These are phyloP conservation scores for Recurvirostra avosetta DNA, from an alignment of 2,113 vertebrate species.

Conservation along the genomic window DNA sequence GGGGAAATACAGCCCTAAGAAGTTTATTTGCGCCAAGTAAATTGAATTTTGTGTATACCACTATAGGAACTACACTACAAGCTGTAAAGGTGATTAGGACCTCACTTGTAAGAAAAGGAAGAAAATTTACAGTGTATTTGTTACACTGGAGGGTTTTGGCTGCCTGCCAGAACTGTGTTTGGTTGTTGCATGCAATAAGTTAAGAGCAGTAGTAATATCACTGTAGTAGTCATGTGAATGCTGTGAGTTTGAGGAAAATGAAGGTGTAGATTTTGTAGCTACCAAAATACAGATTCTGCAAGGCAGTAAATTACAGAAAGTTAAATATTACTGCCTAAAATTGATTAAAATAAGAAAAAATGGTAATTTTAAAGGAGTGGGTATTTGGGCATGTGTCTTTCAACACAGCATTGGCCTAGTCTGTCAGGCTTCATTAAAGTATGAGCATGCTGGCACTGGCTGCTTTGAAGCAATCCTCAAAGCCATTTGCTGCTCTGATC, in stretches of 20 bases:
- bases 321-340: background rate
- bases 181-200: background rate
- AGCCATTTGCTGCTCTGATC: background rate
- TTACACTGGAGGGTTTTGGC: no score
- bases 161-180: background rate
- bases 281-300: background rate
- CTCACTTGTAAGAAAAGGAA: background rate
- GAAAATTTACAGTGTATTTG: background rate
- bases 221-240: background rate
- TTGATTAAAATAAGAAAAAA: background rate
- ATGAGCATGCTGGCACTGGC: background rate
- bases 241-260: background rate
- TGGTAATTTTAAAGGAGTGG: background rate
- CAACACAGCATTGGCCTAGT: background rate
- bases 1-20: background rate
- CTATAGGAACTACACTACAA: no score
- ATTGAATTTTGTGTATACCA: background rate
- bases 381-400: background rate
- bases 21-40: background rate
- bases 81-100: background rate
- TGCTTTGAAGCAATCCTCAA: constrained; percentile 23
- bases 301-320: background rate
- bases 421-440: background rate
- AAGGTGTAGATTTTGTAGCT: background rate
- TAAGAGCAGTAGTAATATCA: background rate